These are phyloP conservation scores for Halocaridina rubra DNA, from an alignment of 2,888 invertebrate species.

Conservation along the genomic window DNA sequence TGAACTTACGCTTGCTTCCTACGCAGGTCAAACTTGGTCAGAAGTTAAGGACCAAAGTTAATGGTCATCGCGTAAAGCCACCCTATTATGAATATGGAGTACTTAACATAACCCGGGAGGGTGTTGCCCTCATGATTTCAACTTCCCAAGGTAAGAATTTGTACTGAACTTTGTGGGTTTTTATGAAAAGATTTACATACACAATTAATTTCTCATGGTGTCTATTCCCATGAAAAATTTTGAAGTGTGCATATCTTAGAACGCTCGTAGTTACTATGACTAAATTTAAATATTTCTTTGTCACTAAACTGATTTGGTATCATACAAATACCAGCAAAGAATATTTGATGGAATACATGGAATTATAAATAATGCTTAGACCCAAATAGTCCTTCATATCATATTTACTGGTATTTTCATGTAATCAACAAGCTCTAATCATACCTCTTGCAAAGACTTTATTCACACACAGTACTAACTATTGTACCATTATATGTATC, in stretches of 20 bases:
- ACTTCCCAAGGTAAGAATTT: conserved; percentile 34
- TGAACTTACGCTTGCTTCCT: conserved; percentile 66
- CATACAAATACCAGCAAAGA: no score
- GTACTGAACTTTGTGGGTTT: not conserved
- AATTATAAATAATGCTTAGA: no score
- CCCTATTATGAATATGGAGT: conserved; percentile 74
- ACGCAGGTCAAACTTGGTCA: conserved; percentile 87
- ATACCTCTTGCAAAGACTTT: no score
- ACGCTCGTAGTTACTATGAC: not conserved
- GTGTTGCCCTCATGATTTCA: conserved; percentile 37
- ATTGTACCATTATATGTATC: no score
- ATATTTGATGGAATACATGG: no score
- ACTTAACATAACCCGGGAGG: conserved; percentile 64
- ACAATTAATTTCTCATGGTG: not conserved
- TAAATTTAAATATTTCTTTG: not conserved
- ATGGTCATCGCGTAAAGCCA: conserved; percentile 79
- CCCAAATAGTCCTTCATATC: not conserved
- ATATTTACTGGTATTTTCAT: not conserved
- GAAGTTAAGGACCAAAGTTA: conserved; percentile 86
- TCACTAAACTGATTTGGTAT: no score
- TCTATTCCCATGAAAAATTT: not conserved
- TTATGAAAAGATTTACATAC: not conserved
- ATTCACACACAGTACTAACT: no score
- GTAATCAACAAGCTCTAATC: not conserved
- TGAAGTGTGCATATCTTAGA: not conserved